These are phyloP conservation scores for Serinus canaria DNA, from an alignment of 2,113 vertebrate genomes.

Conservation along the genomic window DNA sequence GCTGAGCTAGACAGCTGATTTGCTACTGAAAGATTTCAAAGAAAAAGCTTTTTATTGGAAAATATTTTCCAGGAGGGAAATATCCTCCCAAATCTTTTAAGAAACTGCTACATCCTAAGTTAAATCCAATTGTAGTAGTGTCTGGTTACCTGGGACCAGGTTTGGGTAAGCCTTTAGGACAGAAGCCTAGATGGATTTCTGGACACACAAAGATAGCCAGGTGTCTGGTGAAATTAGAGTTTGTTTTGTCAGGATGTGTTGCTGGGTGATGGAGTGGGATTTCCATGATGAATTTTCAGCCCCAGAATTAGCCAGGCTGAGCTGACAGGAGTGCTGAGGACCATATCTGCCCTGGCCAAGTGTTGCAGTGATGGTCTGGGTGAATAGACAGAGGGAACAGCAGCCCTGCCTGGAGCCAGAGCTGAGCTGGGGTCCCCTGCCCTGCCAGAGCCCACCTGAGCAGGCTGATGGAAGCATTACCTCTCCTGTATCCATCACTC, in stretches of 20 bases:
- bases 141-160: background rate
- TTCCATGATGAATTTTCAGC: background rate
- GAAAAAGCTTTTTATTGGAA: background rate
- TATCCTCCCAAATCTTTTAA: background rate
- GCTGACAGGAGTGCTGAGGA: background rate
- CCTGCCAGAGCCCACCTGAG: background rate
- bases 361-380: background rate
- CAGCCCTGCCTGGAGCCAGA: background rate
- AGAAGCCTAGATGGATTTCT: background rate
- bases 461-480: background rate
- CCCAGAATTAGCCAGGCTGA: background rate
- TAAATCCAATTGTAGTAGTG: background rate
- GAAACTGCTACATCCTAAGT: background rate
- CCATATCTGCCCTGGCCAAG: background rate
- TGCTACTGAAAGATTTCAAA: constrained; percentile 20
- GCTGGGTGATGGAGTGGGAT: background rate
- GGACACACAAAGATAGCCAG: background rate
- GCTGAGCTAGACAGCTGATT: background rate
- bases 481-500: background rate
- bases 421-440: background rate
- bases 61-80: background rate
- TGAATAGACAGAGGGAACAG: background rate
- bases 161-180: background rate
- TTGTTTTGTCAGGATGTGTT: background rate
- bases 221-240: background rate